phyloP scores from a whole-genome alignment of 30 jellyfish, hydroid and myxozoan species.

The Pelagia noctiluca region DNA sequence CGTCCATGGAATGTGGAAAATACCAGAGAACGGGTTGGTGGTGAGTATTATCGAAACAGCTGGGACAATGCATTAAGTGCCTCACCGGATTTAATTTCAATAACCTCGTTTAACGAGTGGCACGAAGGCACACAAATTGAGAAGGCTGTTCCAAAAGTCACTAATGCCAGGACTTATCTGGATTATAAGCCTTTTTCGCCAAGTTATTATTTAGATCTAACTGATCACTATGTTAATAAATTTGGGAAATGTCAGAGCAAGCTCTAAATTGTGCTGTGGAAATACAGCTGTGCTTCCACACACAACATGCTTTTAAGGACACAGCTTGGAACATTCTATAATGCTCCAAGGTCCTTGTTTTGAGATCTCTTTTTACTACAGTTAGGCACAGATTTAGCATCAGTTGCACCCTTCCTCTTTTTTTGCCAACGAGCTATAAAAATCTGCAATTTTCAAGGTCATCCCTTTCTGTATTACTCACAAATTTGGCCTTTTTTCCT shows the following conservation, averaged over 20 bases:
- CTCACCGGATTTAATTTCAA: slow-evolving; percentile 72
- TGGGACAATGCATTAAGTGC: slow-evolving; percentile 79
- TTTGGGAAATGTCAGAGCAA: slow-evolving; percentile 47
- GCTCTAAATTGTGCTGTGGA: slow-evolving; percentile 1
- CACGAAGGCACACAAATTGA: slow-evolving; percentile 99
- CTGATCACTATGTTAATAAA: slow-evolving; percentile 51
- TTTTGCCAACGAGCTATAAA: too few relatives aligned
- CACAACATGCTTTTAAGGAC: too few relatives aligned
- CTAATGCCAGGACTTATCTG: slow-evolving; percentile 34
- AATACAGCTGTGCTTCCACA: background rate
- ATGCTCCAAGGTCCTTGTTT: too few relatives aligned
- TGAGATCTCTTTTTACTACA: too few relatives aligned
- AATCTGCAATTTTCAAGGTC: too few relatives aligned
- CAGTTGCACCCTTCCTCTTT: too few relatives aligned
- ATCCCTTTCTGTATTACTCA: too few relatives aligned
- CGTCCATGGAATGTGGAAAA: slow-evolving; percentile 97
- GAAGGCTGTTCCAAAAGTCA: slow-evolving; percentile 73
- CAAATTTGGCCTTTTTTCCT: too few relatives aligned
- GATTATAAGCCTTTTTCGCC: slow-evolving; percentile 81
- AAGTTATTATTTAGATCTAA: slow-evolving; percentile 73
- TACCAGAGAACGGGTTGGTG: slow-evolving; percentile 74
- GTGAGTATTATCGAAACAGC: slow-evolving; percentile 79
- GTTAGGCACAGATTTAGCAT: too few relatives aligned
- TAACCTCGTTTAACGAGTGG: slow-evolving; percentile 98
- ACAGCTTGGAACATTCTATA: too few relatives aligned